These are phyloP conservation scores for Sternarchorhynchus goeldii DNA, from an alignment of 2,797 vertebrate species.

Conservation along the genomic window DNA sequence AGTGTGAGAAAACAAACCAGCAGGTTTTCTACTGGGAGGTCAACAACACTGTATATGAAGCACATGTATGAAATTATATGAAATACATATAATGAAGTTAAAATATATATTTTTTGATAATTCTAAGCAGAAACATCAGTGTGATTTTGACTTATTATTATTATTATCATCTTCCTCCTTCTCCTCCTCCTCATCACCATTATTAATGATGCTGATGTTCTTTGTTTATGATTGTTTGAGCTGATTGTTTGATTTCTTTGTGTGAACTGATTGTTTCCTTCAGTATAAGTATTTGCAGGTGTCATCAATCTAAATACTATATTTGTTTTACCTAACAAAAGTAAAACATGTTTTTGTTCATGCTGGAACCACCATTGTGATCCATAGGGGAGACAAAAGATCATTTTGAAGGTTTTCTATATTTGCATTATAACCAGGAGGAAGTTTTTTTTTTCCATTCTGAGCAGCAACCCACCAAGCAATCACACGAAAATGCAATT, in stretches of 20 bases:
- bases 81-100: background rate
- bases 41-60: background rate
- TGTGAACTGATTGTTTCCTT: too few species aligned
- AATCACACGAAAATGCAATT: slow-evolving; percentile 43
- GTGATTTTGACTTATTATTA: too few species aligned
- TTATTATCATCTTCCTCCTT: too few species aligned
- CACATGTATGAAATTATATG: background rate
- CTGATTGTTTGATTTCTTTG: too few species aligned
- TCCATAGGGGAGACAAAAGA: slow-evolving; percentile 18
- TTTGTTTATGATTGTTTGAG: too few species aligned
- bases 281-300: too few species aligned
- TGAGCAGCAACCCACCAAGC: slow-evolving; percentile 16
- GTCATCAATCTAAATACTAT: too few species aligned
- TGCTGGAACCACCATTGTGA: slow-evolving; percentile 1
- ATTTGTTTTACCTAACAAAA: background rate
- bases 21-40: background rate
- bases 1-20: slow-evolving; percentile 13
- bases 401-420: slow-evolving; percentile 7
- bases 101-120: background rate
- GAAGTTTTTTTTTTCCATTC: slow-evolving; percentile 11
- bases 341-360: background rate
- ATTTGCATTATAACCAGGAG: slow-evolving; percentile 20
- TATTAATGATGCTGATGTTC: too few species aligned
- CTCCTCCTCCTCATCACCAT: too few species aligned
- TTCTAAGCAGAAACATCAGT: too few species aligned